Evolutionary conservation across 2,113 vertebrate species (phyloP).

Genomic region (Sylvia atricapilla): DNA sequence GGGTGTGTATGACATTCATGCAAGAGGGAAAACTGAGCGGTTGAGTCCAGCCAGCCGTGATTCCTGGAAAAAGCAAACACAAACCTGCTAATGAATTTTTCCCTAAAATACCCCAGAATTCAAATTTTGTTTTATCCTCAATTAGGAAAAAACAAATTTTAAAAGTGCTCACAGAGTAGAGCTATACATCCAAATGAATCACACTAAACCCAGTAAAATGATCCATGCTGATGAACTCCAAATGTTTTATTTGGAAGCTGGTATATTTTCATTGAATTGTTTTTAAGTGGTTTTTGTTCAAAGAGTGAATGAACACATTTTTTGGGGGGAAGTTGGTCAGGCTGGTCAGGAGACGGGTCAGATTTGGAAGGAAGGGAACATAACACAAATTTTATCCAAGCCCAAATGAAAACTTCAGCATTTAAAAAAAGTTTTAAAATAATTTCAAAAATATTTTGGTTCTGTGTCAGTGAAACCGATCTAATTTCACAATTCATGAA

Average conservation of each 20-base stretch:
- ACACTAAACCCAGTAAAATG: background rate
- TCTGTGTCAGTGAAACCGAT: conserved; percentile 18
- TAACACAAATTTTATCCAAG: background rate
- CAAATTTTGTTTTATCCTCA: conserved; percentile 15
- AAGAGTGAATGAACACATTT: background rate
- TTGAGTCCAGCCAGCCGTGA: background rate
- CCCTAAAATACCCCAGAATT: background rate
- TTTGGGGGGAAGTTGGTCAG: background rate
- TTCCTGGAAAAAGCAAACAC: background rate
- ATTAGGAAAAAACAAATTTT: conserved; percentile 7
- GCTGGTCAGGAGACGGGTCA: conserved; percentile 23
- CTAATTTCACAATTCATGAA: background rate
- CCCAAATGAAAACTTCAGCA: background rate
- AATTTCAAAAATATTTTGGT: background rate
- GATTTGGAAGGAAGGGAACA: background rate
- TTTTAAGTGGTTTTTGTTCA: background rate
- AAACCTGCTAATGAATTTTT: background rate
- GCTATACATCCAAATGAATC: conserved; percentile 22
- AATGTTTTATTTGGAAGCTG: conserved; percentile 50
- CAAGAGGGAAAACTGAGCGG: background rate
- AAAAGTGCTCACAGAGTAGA: background rate
- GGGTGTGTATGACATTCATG: background rate
- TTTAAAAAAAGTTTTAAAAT: background rate
- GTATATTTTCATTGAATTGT: background rate
- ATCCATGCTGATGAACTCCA: conserved; percentile 41